These are phyloP conservation scores for Pangasianodon hypophthalmus DNA, from an alignment of 2,113 vertebrate species.

Conservation along the genomic window DNA sequence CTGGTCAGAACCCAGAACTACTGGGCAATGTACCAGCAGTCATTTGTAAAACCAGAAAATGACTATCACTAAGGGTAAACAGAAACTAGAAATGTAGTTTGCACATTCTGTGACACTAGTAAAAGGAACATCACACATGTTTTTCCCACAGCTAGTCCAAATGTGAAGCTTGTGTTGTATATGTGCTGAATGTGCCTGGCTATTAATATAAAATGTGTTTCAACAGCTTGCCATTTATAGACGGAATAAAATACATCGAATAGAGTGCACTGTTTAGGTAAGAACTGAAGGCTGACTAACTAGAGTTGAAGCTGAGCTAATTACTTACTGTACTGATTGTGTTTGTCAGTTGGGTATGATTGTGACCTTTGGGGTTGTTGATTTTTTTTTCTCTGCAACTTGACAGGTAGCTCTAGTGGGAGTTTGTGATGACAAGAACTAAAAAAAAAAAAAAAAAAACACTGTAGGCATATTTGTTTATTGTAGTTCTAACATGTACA, in stretches of 20 bases:
- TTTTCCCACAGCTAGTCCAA: background rate
- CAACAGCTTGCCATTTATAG: background rate
- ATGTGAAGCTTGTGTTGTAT: background rate
- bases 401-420: background rate
- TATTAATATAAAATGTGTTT: background rate
- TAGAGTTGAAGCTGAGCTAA: constrained; percentile 29
- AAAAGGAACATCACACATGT: background rate
- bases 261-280: constrained; percentile 12
- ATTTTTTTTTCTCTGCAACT: background rate
- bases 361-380: constrained; percentile 44
- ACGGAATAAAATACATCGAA: background rate
- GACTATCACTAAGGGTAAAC: background rate
- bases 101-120: background rate
- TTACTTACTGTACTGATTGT: constrained; percentile 44
- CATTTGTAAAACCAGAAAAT: background rate
- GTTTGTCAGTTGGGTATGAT: constrained; percentile 38
- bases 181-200: background rate
- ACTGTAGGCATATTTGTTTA: background rate
- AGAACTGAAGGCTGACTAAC: constrained; percentile 36
- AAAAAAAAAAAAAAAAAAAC: background rate
- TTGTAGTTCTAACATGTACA: too few species aligned
- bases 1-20: background rate
- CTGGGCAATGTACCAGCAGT: background rate
- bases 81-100: background rate
- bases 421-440: constrained; percentile 23